These are phyloP conservation scores for Agapornis canus DNA, from an alignment of 2,797 vertebrate genomes.

Conservation along the genomic window DNA sequence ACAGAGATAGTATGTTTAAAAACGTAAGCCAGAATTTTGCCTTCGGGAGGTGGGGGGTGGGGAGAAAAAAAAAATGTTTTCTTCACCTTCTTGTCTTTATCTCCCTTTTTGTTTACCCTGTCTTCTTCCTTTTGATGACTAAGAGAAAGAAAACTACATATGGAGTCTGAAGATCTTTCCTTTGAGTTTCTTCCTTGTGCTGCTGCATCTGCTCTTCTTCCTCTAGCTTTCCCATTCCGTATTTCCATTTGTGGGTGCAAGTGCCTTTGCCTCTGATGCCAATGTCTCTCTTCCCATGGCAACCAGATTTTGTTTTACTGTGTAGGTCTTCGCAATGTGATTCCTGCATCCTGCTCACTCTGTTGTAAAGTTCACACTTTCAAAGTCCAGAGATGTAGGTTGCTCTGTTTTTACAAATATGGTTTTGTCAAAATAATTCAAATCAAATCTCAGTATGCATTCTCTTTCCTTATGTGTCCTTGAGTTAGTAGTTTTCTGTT, in stretches of 20 bases:
- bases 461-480: not conserved
- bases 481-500: not conserved
- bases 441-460: not conserved
- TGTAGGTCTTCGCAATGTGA: conserved; percentile 72
- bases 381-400: conserved; percentile 39
- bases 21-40: conserved; percentile 24
- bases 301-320: conserved; percentile 76
- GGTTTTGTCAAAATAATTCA: not conserved
- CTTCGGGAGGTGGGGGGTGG: not conserved
- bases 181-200: conserved; percentile 56
- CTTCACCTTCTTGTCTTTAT: conserved; percentile 35
- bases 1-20: not conserved
- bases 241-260: conserved; percentile 57
- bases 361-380: conserved; percentile 65
- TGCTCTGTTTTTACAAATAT: conserved; percentile 26
- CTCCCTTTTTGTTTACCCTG: conserved; percentile 25
- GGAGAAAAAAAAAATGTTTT: conserved; percentile 8
- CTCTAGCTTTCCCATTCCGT: not conserved
- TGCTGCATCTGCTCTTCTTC: conserved; percentile 64
- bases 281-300: conserved; percentile 56
- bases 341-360: conserved; percentile 71
- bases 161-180: conserved; percentile 53
- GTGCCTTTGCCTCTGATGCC: conserved; percentile 59
- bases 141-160: conserved; percentile 64
- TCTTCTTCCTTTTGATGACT: conserved; percentile 54